phyloP scores from a whole-genome alignment of 1,140 invertebrate genomes.

The Andrena cerasifolii region DNA sequence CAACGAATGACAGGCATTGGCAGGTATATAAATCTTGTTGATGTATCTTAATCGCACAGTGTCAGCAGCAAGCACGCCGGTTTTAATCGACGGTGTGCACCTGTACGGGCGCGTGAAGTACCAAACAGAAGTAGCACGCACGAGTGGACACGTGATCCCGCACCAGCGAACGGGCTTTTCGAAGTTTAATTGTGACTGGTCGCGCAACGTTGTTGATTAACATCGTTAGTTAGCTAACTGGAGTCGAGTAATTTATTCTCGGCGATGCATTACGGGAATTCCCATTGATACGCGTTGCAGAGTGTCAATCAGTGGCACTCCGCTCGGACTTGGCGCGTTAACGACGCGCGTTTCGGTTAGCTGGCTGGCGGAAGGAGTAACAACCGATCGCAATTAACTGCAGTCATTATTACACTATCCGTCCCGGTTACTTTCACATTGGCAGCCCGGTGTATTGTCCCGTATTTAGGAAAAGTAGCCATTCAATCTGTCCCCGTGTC shows the following conservation, averaged over 20 bases:
- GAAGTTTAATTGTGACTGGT: conserved; percentile 51
- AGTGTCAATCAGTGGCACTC: conserved; percentile 36
- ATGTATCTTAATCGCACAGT: neutral
- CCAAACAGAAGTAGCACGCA: conserved; percentile 20
- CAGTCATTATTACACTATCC: neutral
- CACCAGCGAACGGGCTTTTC: conserved; percentile 21
- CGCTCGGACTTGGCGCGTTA: conserved; percentile 8
- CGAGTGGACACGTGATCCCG: conserved; percentile 34
- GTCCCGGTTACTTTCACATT: neutral
- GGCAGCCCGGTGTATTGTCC: too few species aligned
- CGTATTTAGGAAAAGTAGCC: neutral
- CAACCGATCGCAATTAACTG: conserved; percentile 13
- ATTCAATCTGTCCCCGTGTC: too few species aligned
- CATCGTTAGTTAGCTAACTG: conserved; percentile 43
- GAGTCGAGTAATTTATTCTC: conserved; percentile 49
- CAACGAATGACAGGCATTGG: neutral
- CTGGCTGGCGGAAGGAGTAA: neutral
- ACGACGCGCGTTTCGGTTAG: conserved; percentile 4
- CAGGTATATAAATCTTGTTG: neutral
- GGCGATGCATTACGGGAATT: conserved; percentile 18
- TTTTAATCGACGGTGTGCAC: conserved; percentile 20
- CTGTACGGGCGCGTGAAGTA: neutral
- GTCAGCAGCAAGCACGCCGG: neutral
- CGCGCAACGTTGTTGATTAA: conserved; percentile 48
- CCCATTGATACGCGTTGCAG: conserved; percentile 31